Evolutionary conservation across 1,140 invertebrate species (phyloP), one percentile per base, ranked within the genome.

Genomic region (Tenebrio molitor): DNA sequence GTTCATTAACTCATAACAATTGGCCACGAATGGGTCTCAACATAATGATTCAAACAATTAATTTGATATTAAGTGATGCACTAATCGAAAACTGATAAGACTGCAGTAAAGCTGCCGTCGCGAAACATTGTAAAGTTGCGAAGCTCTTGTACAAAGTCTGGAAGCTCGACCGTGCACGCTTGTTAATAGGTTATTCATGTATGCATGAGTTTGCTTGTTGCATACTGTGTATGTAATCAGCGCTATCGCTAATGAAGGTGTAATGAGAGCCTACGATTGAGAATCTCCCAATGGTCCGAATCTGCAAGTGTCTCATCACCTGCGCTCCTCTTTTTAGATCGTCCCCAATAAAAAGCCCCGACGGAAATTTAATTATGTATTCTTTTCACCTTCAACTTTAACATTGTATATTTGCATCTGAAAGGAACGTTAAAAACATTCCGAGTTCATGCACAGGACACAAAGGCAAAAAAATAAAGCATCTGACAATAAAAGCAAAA

Each of bases 131-230:
- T n/a, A n/a, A n/a, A n/a, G n/a, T n/a, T n/a, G n/a, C n/a, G n/a
- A n/a, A n/a, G n/a, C n/a, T n/a, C n/a, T n/a, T n/a, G n/a, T n/a
- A n/a, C n/a, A n/a, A n/a, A n/a, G n/a, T n/a, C n/a, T n/a, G n/a
- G n/a, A n/a, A n/a, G n/a, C n/a, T n/a, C n/a, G n/a, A n/a, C n/a
- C n/a, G n/a, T n/a, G n/a, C n/a, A n/a, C n/a, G n/a, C n/a, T 29
- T 58, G 34, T 65, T 76, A 76, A 76, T 76, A 76, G 72, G 72
- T 69, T 76, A 76, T 76, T 74, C 75, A 76, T 76, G 46, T 74
- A 76, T 76, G 75, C 75, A 76, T 74, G 71, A 64, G 68, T 46
- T 70, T 71, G 50, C 68, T 70, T 73, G 71, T 74, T 73, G 63
- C 64, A 71, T 63, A 67, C 39, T 71, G 46, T 74, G 46, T 69